Conservation (phyloP, 2,888 invertebrate genomes). For the Orthosia cruda region DNA sequence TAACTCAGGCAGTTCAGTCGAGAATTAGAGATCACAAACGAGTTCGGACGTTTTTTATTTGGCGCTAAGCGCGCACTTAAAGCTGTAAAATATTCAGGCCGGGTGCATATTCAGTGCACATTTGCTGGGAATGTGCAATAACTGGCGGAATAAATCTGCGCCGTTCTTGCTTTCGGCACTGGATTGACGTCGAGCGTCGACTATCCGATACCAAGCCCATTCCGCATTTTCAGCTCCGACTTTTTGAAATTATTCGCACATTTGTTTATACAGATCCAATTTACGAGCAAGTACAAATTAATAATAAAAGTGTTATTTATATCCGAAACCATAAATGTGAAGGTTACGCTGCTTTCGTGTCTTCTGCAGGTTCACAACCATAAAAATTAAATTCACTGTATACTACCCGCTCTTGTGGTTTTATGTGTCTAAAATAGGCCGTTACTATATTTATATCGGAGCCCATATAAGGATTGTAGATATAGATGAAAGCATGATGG, state of each 20-base stretch:
- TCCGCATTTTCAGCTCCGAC: slow-evolving; percentile 64
- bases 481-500: slow-evolving; percentile 63
- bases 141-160: slow-evolving; percentile 80
- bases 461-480: slow-evolving; percentile 43
- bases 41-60: slow-evolving; percentile 56
- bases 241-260: slow-evolving; percentile 63
- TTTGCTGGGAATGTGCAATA: slow-evolving; percentile 83
- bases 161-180: slow-evolving; percentile 74
- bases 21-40: slow-evolving; percentile 52
- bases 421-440: slow-evolving; percentile 52
- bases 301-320: slow-evolving; percentile 45
- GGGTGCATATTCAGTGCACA: slow-evolving; percentile 77
- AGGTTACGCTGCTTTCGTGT: slow-evolving; percentile 32
- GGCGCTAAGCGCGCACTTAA: slow-evolving; percentile 61
- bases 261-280: slow-evolving; percentile 44
- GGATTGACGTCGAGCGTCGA: slow-evolving; percentile 75
- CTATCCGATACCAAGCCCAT: slow-evolving; percentile 72
- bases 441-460: slow-evolving; percentile 33
- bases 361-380: slow-evolving; percentile 34
- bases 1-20: slow-evolving; percentile 36
- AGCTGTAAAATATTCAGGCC: slow-evolving; percentile 76
- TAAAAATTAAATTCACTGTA: slow-evolving; percentile 33
- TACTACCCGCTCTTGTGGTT: slow-evolving; percentile 44
- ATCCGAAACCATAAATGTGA: slow-evolving; percentile 34
- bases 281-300: slow-evolving; percentile 50